Conservation (phyloP, 2,113 vertebrate species). For the Amphilophus citrinellus region DNA sequence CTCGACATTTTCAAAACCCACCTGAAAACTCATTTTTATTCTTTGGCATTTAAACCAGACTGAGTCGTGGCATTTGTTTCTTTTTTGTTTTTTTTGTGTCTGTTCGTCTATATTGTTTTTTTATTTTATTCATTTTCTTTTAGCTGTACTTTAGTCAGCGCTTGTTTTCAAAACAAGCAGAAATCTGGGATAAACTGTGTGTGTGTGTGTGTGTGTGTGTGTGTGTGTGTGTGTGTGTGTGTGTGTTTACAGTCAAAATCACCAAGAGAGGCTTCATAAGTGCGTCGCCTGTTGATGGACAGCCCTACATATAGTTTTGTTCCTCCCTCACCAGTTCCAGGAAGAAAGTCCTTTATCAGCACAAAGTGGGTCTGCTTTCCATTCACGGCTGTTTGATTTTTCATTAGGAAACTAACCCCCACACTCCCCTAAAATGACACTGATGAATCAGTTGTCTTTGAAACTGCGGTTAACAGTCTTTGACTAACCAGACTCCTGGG, state of each 20-base stretch:
- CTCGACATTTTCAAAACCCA: neutral
- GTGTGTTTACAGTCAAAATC: constrained; percentile 19
- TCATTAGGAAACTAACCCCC: constrained; percentile 43
- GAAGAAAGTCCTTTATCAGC: constrained; percentile 32
- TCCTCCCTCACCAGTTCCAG: constrained; percentile 29
- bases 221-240: neutral
- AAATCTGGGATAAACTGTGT: too few relatives aligned
- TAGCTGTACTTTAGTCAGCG: accelerated
- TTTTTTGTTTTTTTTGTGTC: neutral
- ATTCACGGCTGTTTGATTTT: constrained; percentile 50
- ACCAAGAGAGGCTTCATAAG: neutral
- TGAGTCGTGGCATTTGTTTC: neutral
- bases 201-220: neutral
- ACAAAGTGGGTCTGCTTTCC: constrained; percentile 37
- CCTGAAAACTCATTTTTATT: neutral
- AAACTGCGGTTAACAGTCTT: constrained; percentile 57
- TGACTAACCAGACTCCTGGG: constrained; percentile 63
- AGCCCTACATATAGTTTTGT: neutral
- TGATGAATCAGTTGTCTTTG: constrained; percentile 70
- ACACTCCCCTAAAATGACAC: constrained; percentile 21
- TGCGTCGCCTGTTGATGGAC: constrained; percentile 48
- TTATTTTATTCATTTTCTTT: neutral
- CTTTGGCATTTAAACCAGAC: constrained; percentile 11
- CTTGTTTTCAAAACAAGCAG: too few relatives aligned
- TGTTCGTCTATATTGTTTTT: neutral